Evolutionary conservation across 2,113 vertebrate genomes (phyloP), one percentile per base, ranked within the genome.

Genomic region (Eulemur rufifrons): DNA sequence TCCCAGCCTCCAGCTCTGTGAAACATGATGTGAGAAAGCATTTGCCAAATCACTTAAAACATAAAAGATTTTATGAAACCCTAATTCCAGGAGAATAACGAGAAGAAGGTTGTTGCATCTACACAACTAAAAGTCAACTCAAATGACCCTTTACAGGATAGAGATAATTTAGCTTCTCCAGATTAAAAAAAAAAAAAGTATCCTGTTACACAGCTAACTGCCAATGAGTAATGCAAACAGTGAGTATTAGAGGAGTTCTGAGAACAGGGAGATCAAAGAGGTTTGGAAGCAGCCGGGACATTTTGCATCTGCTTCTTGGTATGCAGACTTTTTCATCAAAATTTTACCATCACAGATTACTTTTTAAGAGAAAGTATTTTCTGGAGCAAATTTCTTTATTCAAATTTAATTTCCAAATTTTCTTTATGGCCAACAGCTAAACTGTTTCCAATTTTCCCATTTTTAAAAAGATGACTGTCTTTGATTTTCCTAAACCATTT

Each of bases 301-400:
- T 42, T 86, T 50, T 74, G 5, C 86, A 91, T 66, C 63, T 83
- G 29, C 61, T 86, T 32, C 20, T 63, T 80, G 18, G 71, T 85
- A 89, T 81, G 52, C 18, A 84, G 64, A 71, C 68, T 59, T 86
- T 93, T 74, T 56, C 54, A 93, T 63, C 39, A 83, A 66, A 56
- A 89, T 56, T 81, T 91, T 85, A 59, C 32, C 50, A 93, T 80
- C 13, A 76, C 18, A 88, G 50, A 89, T 76, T 77, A 85, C 69
- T 66, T 81, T 94, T 89, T 93, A 89, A 95, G 20, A 91, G 61
- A 63, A 91, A 91, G 21, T 47, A 76, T 52, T 92, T 86, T 86
- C n/a, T 74, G 45, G 39, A 71, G 45, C 8, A 85, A 96, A 94
- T 9, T 64, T 2, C 32, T 92, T 95, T 74, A 63, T 77, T 91